Conservation (phyloP, 2,113 vertebrate genomes). For the Anarrhichthys ocellatus region DNA sequence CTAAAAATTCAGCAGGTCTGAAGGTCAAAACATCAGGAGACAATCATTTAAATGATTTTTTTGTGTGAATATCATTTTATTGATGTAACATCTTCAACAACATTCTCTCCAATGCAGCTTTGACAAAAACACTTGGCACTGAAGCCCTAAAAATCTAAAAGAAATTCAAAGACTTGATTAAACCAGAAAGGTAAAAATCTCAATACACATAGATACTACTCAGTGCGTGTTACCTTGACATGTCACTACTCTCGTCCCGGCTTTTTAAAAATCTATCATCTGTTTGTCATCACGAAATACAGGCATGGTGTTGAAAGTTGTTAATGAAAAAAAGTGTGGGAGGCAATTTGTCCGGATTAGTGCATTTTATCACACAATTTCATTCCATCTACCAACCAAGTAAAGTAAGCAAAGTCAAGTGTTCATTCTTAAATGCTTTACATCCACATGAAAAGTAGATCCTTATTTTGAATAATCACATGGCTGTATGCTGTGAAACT, state of each 20-base stretch:
- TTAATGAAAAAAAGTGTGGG: slow-evolving; percentile 32
- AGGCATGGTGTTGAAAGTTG: slow-evolving; percentile 24
- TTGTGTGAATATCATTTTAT: slow-evolving; percentile 70
- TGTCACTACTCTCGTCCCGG: slow-evolving; percentile 10
- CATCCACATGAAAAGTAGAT: slow-evolving; percentile 4
- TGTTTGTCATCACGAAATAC: slow-evolving; percentile 36
- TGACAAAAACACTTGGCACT: slow-evolving; percentile 65
- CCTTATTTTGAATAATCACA: background rate
- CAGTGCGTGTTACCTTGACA: slow-evolving; percentile 26
- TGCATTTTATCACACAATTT: slow-evolving; percentile 42
- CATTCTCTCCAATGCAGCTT: slow-evolving; percentile 58
- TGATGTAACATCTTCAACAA: slow-evolving; percentile 60
- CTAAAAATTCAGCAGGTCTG: background rate
- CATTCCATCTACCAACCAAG: slow-evolving; percentile 38
- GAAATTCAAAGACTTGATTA: slow-evolving; percentile 34
- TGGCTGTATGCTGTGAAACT: background rate
- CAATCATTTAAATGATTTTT: background rate
- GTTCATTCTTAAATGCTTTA: slow-evolving; percentile 41
- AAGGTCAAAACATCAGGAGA: background rate
- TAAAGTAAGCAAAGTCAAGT: slow-evolving; percentile 26
- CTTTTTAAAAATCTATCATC: slow-evolving; percentile 16
- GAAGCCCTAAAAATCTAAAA: slow-evolving; percentile 46
- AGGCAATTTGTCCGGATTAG: slow-evolving; percentile 30
- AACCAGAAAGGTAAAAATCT: slow-evolving; percentile 56
- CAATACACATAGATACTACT: slow-evolving; percentile 28